Conservation (phyloP, 2,888 invertebrate species). For the Dusona sp. region DNA sequence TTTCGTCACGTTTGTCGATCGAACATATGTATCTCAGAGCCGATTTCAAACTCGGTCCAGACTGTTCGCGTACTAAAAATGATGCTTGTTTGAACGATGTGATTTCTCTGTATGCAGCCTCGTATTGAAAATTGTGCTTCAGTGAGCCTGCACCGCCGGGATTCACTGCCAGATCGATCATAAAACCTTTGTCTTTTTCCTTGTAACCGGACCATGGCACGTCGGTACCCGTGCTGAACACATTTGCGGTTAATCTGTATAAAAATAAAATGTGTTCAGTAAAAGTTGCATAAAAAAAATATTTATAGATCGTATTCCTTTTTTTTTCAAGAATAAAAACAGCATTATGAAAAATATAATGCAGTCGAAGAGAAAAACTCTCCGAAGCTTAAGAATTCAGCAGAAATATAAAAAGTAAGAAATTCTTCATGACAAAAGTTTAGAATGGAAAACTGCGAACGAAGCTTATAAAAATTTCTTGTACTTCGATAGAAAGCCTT, state of each 20-base stretch:
- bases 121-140: slow-evolving; percentile 95
- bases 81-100: slow-evolving; percentile 90
- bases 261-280: not conserved
- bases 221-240: slow-evolving; percentile 92
- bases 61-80: slow-evolving; percentile 94
- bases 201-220: slow-evolving; percentile 94
- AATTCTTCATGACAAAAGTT: not conserved
- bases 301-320: no score
- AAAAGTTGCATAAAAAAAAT: not conserved
- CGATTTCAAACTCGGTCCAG: slow-evolving; percentile 96
- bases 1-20: slow-evolving; percentile 92
- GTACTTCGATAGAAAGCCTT: not conserved
- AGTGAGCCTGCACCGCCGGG: slow-evolving; percentile 85
- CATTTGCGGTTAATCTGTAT: slow-evolving; percentile 88
- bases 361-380: no score
- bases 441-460: not conserved
- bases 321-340: not conserved
- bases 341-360: not conserved
- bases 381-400: no score
- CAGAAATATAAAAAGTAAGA: not conserved
- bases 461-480: not conserved
- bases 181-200: slow-evolving; percentile 91
- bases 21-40: slow-evolving; percentile 92
- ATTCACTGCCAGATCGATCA: slow-evolving; percentile 91
- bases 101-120: slow-evolving; percentile 93